Evolutionary conservation across 2,113 vertebrate genomes (phyloP), one percentile per base, ranked within the genome.

Genomic region (Phoxinus phoxinus): DNA sequence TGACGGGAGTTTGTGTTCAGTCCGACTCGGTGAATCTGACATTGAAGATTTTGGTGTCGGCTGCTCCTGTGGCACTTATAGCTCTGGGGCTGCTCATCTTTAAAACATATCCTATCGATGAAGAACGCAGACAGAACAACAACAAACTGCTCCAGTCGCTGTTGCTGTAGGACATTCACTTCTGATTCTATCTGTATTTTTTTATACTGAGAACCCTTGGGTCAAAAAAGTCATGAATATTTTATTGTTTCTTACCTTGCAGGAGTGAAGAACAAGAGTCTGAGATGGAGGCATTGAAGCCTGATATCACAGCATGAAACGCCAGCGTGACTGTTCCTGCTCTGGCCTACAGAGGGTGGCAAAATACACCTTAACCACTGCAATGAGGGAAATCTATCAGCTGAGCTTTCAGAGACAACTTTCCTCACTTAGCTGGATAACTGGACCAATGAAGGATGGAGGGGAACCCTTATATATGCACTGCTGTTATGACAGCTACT

Each of bases 61-160:
- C 95, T 0, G 94, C 93, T 1, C 98, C 98, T 0, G 94, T 98
- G 65, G 89, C 63, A 23, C 92, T 99, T 73, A 99, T 99, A 48
- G 69, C 93, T 3, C 67, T 98, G 44, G 97, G 98, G 21, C 92
- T 99, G 48, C 81, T 98, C 41, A 96, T 99, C 4, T 95, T 99
- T 88, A 96, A 90, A 86, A 93, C 96, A 0, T 99, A 99, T 75
- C 98, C 98, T 37, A 98, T 99, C 0, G 90, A 97, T 0, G 97
- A 99, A 91, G 93, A 96, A 71, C 96, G 91, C 87, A 90, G 97
- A 84, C 92, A 87, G 84, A 84, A 94, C n/a, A 99, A 98, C 92
- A 95, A 93, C 72, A 97, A 96, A 89, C 92, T 94, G 8, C 91
- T 99, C 75, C 95, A 96, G 89, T 89, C 95, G 44, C 85, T 96